Evolutionary conservation across 2,797 vertebrate genomes (phyloP), one percentile per base, ranked within the genome.

Genomic region (Phalanger gymnotis): DNA sequence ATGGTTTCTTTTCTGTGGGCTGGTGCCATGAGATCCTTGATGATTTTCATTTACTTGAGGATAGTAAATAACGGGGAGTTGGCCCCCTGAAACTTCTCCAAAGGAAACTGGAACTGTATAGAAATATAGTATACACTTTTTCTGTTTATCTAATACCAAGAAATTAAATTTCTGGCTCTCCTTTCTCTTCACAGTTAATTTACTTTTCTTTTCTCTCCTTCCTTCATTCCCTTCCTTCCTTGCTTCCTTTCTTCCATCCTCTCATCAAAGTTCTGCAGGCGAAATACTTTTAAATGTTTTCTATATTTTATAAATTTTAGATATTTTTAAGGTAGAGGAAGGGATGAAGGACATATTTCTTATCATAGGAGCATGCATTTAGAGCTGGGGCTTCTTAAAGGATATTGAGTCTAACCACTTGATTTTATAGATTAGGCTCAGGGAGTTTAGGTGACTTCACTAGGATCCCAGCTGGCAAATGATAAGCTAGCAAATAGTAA

Each of bases 131-230:
- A 40, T 0, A 40, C 19, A 55, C 7, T 6, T 73, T 40, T 40
- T 25, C 66, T 73, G 19, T 47, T 87, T 92, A 52, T 30, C n/a
- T 56, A 73, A 73, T 91, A 27, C 52, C 6, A 58, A 25, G 54
- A 53, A 96, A 91, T 93, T 27, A 34, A 92, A 53, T 90, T 92
- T 87, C 22, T 66, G 95, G 57, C 6, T 91, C 87, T 53, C 55
- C 7, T 95, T 28, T 93, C 40, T 92, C 94, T n/a, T 97, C 57
- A 91, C 28, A 73, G 81, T 81, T 93, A 94, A 90, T 89, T 93
- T 34, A 92, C 90, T 53, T 30, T 92, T 12, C 34, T 94, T 57
- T 2, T n/a, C 27, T 22, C 16, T 73, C 5, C 16, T 61, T 16
- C 31, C 58, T 12, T 34, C 31, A 1, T 31, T 31, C 28, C 4